Percentiles rank a stretch among this genome's conserved stretches.
These are phyloP conservation scores for Cynodonichthys magdalenae DNA, from an alignment of 2,797 vertebrate species.

Conservation along the genomic window DNA sequence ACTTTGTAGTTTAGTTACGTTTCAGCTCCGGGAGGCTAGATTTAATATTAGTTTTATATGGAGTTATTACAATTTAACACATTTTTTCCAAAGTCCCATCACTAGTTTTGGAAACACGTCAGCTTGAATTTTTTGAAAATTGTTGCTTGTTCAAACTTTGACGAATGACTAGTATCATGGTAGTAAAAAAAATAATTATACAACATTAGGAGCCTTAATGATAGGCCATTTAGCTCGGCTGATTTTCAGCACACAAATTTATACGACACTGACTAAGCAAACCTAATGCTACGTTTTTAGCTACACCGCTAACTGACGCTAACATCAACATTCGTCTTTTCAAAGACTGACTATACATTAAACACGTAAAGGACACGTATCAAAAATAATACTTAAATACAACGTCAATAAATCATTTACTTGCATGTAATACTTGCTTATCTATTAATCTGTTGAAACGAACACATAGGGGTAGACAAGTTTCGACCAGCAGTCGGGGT, in stretches of 20 bases:
- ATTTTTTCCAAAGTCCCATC: too few species aligned
- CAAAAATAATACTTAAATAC: rapidly evolving
- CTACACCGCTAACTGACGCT: slow-evolving; percentile 44
- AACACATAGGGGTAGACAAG: slow-evolving; percentile 28
- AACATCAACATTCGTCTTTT: slow-evolving; percentile 13
- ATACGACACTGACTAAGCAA: too few species aligned
- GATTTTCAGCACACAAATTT: not conserved
- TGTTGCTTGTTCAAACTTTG: too few species aligned
- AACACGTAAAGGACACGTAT: not conserved
- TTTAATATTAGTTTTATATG: too few species aligned
- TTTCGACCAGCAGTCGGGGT: slow-evolving; percentile 24
- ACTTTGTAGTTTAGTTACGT: not conserved
- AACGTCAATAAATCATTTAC: not conserved
- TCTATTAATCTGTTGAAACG: slow-evolving; percentile 27
- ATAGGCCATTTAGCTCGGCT: not conserved
- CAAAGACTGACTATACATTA: too few species aligned
- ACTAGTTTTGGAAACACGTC: too few species aligned
- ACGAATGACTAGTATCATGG: not conserved
- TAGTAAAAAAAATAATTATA: too few species aligned
- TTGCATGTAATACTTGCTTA: slow-evolving; percentile 43
- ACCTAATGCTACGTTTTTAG: slow-evolving; percentile 33
- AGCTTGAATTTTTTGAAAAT: too few species aligned
- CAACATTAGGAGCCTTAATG: too few species aligned
- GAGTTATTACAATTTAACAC: too few species aligned
- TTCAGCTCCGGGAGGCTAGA: too few species aligned